Conservation (phyloP, 2,797 vertebrate genomes). For the Phoebastria nigripes region DNA sequence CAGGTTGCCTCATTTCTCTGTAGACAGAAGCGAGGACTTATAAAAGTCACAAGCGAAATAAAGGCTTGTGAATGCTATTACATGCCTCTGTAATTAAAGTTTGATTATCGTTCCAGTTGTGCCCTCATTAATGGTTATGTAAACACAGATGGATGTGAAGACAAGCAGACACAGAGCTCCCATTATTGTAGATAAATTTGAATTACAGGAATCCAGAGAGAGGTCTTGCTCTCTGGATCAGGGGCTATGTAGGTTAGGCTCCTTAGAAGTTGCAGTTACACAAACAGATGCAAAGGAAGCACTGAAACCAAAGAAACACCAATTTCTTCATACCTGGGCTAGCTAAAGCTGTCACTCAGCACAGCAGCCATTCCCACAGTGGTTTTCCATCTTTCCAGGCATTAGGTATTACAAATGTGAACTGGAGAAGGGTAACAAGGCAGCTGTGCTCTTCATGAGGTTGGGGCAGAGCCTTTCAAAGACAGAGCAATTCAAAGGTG, state of each 20-base stretch:
- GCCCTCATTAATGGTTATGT: background rate
- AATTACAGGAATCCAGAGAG: background rate
- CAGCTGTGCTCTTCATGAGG: background rate
- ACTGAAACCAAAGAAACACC: background rate
- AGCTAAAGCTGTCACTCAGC: background rate
- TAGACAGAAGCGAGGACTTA: background rate
- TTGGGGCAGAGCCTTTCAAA: background rate
- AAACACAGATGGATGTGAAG: constrained; percentile 36
- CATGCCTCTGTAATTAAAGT: constrained; percentile 10
- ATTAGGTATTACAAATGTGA: background rate
- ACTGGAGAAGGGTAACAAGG: background rate
- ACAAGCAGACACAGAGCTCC: constrained; percentile 24
- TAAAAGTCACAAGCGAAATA: background rate
- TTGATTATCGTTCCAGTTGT: constrained; percentile 5
- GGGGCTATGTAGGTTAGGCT: background rate
- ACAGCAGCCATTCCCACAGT: background rate
- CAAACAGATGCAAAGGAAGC: background rate
- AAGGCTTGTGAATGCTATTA: background rate
- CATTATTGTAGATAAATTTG: background rate
- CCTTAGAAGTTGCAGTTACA: background rate
- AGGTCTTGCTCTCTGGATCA: background rate
- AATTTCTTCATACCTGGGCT: background rate
- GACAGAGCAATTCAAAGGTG: background rate
- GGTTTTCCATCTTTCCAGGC: background rate
- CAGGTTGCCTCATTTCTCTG: background rate